Evolutionary conservation across 2,888 invertebrate genomes (phyloP).

Genomic region (Noctua janthina): DNA sequence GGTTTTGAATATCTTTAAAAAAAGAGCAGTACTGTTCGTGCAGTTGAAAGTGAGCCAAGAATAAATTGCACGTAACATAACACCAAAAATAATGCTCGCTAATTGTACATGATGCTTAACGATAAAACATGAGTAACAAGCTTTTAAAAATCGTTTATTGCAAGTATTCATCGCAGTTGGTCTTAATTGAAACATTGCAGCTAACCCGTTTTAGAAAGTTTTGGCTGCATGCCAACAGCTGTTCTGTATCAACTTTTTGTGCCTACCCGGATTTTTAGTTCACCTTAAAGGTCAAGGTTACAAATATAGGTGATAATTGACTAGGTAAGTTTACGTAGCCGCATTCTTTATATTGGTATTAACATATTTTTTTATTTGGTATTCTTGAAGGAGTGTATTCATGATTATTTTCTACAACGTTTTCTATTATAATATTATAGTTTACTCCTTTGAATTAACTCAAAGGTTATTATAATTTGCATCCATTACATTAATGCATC

Average conservation of each 20-base stretch:
- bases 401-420: not conserved
- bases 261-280: constrained; percentile 79
- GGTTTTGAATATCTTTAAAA: constrained; percentile 14
- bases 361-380: not conserved
- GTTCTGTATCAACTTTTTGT: constrained; percentile 75
- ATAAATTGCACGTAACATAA: constrained; percentile 58
- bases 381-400: not conserved
- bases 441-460: constrained; percentile 17
- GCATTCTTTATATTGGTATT: not conserved
- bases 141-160: constrained; percentile 67
- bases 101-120: constrained; percentile 58
- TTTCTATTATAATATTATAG: not conserved
- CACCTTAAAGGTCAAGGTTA: constrained; percentile 83
- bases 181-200: constrained; percentile 84
- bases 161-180: constrained; percentile 60
- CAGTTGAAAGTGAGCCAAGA: constrained; percentile 38
- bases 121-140: constrained; percentile 58
- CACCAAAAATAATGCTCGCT: constrained; percentile 52
- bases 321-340: constrained; percentile 15
- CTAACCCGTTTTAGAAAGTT: constrained; percentile 84
- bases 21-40: constrained; percentile 29
- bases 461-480: constrained; percentile 16
- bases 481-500: constrained; percentile 24
- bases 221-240: constrained; percentile 84
- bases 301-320: constrained; percentile 58